Base-by-base conservation (phyloP, 2,888 invertebrate genomes). In the Cacoxenus indagator region DNA sequence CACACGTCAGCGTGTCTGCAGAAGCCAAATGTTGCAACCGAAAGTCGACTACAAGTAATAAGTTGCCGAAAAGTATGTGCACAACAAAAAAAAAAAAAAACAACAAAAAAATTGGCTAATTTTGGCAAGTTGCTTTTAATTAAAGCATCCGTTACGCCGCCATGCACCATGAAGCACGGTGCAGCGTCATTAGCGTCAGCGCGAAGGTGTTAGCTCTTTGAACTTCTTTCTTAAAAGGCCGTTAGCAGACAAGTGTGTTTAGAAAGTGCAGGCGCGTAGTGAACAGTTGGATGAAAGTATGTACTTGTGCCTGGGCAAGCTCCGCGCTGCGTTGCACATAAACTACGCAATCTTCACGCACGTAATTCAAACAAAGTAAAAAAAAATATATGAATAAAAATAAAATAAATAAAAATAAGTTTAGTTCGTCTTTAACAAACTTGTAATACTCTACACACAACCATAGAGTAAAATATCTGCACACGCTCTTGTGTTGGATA, bases 261-360 rank as follows among this genome's bases (percentile, higher is more conserved):
- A 37, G 2, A 1, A 37, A 37, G 37, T n/a, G n/a, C 9, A 11
- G 37, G 37, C 37, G 14, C 8, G 37, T 4, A 5, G 2, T 0
- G 37, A 37, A 14, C 3, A 37, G 5, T 8, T 37, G 37, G 14
- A 14, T 1, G 37, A 5, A 4, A n/a, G n/a, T n/a, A n/a, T n/a
- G n/a, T n/a, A n/a, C n/a, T n/a, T n/a, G n/a, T 37, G 37, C 14
- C 14, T 11, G 37, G 14, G 8, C 37, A 37, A 37, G 37, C 14
- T 37, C 9, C 8, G 37, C 14, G 37, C 8, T 37, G 37, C 14
- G 37, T 29, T 59, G 27, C 48, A 48, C 61, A 82, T 81, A 84
- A 81, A 84, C 81, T 83, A 83, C 75, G 69, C 73, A 81, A 81
- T 81, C 84, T 81, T 82, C 81, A 81, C 77, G 84, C 81, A 81